Evolutionary conservation across 92 coral and sea anemone species (phyloP), one percentile per base, ranked within the genome.

Genomic region (Palythoa heliodiscus): DNA sequence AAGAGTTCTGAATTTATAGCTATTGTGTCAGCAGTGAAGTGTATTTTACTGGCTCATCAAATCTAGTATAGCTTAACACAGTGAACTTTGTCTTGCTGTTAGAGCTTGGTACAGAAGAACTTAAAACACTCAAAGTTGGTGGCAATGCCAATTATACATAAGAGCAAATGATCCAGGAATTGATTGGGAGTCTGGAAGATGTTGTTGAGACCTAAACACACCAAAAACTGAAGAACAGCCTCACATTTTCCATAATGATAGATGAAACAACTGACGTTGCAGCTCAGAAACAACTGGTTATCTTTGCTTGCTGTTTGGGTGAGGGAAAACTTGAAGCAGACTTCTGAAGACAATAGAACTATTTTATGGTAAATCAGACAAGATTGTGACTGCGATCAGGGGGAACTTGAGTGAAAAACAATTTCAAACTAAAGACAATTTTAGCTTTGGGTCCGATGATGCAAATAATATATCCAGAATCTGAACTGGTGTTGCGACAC

Each of bases 371-470:
- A 63, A 66, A 71, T 87, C 88, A 11, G 20, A 72, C 54, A 84
- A 64, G 11, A 84, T 85, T 38, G 66, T 84, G 73, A 38, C 87
- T 3, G 87, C 76, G 64, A 72, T 85, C 82, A 89, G 64, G 52
- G 86, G 70, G 16, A 79, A 83, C 57, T 37, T 89, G 64, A 89
- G 71, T 57, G 86, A 72, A 37, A 74, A 77, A 8, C 54, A 69
- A 19, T 82, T 86, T 38, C 87, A 82, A 70, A 77, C 72, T 23
- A 68, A 37, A n/a, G 53, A 87, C 40, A 83, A 82, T 73, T 40
- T 74, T 16, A 86, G 93, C 74, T 84, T 82, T 38, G 87, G 90
- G 17, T 69, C 87, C n/a, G 87, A 83, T 76, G 88, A 87, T 24
- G 88, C 90, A 52, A 70, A 70, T 14, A 74, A 78, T 70, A 86